Evolutionary conservation across 2,888 invertebrate genomes (phyloP).

Genomic region (Exephanes ischioxanthus): DNA sequence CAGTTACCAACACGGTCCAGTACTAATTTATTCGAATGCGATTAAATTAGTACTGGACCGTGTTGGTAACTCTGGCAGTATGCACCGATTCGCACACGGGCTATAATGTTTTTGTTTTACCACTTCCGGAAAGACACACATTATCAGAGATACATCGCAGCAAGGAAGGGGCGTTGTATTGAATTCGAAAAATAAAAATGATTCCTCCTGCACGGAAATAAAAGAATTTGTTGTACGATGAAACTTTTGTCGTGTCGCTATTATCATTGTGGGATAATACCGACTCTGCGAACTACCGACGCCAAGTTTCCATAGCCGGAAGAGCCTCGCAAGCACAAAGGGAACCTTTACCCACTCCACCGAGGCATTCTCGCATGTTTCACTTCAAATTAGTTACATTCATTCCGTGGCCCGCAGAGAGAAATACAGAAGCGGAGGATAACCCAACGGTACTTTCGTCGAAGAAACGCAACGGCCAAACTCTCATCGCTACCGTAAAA

Average conservation of each 20-base stretch:
- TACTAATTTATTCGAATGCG: no score
- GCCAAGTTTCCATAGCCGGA: background rate
- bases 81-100: no score
- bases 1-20: no score
- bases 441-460: background rate
- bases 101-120: no score
- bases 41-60: no score
- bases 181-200: no score
- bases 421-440: background rate
- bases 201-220: background rate
- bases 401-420: background rate
- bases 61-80: no score
- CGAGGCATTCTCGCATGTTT: background rate
- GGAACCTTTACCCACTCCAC: background rate
- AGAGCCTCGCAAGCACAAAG: background rate
- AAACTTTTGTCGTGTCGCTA: background rate
- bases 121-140: no score
- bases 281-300: background rate
- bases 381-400: slow-evolving; percentile 16
- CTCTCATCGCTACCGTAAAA: background rate
- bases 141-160: no score
- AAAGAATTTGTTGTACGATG: background rate
- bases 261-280: background rate
- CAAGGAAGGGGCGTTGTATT: no score
- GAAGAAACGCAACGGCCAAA: background rate